phyloP scores from a whole-genome alignment of 37 sponge, comb jelly and placozoan genomes.

The Trichoplax adhaerens region DNA sequence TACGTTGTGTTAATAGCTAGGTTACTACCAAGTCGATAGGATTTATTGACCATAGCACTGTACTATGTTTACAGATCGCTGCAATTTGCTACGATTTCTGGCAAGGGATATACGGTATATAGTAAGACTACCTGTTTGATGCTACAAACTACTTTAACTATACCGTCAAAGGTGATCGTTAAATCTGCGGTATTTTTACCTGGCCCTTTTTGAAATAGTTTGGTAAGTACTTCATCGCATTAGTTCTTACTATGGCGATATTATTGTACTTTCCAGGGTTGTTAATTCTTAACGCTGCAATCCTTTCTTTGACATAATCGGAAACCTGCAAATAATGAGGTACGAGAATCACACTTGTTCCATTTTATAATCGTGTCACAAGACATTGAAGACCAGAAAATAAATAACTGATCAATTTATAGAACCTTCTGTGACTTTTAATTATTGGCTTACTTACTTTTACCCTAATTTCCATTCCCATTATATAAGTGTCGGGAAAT shows the following conservation, averaged over 20 bases:
- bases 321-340: slow-evolving; percentile 7
- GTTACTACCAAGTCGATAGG: no score
- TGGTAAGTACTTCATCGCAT: slow-evolving; percentile 95
- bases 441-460: slow-evolving; percentile 36
- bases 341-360: background rate
- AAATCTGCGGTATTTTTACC: background rate
- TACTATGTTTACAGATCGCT: no score
- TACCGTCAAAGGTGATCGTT: no score
- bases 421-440: background rate
- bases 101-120: no score
- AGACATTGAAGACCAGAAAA: no score
- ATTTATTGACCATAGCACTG: no score
- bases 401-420: no score
- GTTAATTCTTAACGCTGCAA: slow-evolving; percentile 61
- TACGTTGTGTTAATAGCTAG: no score
- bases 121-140: no score
- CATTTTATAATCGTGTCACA: no score
- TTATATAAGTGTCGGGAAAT: slow-evolving; percentile 53
- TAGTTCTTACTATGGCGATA: slow-evolving; percentile 72
- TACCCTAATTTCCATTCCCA: slow-evolving; percentile 89
- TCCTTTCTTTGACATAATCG: slow-evolving; percentile 87
- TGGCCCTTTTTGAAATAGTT: slow-evolving; percentile 87
- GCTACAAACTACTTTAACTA: no score
- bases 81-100: no score
- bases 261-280: slow-evolving; percentile 50